These are phyloP conservation scores for Calameuta pallipes DNA, from an alignment of 2,888 invertebrate species.

Conservation along the genomic window DNA sequence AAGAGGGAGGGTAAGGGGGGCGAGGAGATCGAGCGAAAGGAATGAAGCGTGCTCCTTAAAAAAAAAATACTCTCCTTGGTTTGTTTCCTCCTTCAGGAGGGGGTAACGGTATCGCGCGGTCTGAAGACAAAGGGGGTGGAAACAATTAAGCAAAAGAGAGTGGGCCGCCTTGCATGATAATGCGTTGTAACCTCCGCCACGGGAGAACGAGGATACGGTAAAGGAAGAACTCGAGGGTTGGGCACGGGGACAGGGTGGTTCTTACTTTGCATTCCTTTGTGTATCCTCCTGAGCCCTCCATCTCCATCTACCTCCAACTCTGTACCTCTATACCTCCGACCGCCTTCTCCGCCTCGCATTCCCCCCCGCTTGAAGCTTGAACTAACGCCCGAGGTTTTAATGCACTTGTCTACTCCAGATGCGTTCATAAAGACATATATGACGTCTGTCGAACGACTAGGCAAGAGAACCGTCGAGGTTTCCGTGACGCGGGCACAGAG, in stretches of 20 bases:
- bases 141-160: slow-evolving; percentile 53
- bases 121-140: slow-evolving; percentile 32
- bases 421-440: slow-evolving; percentile 63
- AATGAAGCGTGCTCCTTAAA: slow-evolving; percentile 10
- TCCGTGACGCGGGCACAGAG: slow-evolving; percentile 22
- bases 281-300: slow-evolving; percentile 53
- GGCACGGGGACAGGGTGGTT: slow-evolving; percentile 43
- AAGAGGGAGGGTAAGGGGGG: not conserved
- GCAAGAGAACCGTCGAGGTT: slow-evolving; percentile 43
- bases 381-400: slow-evolving; percentile 66
- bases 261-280: slow-evolving; percentile 67
- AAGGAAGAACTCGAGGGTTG: slow-evolving; percentile 43
- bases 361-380: slow-evolving; percentile 57
- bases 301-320: slow-evolving; percentile 29
- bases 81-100: not conserved
- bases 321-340: slow-evolving; percentile 15
- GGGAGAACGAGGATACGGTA: slow-evolving; percentile 47
- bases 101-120: not conserved
- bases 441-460: slow-evolving; percentile 53
- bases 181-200: slow-evolving; percentile 55
- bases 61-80: not conserved
- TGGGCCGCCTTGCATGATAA: slow-evolving; percentile 60
- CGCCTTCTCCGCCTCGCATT: slow-evolving; percentile 26
- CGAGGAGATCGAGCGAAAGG: slow-evolving; percentile 23
- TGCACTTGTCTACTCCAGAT: slow-evolving; percentile 66